Base-by-base conservation (phyloP, 2,888 invertebrate genomes). In the Ernsta delagoae region DNA sequence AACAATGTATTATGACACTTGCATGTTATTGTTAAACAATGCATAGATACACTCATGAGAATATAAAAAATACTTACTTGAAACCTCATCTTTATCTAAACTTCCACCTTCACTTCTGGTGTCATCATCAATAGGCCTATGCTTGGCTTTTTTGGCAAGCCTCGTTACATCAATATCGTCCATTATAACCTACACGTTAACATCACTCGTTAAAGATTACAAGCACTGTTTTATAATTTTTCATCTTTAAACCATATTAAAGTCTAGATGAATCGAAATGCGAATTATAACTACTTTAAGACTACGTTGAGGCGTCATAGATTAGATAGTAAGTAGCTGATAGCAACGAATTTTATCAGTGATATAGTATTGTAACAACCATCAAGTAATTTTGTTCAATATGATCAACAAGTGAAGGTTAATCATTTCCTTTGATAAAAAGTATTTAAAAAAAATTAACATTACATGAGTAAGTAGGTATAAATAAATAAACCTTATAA, bases 51-150 rank as follows among this genome's bases (percentile, higher is more conserved):
- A 31, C 3, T 31, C 31, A 31, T 31, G 31, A 31, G 31, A 31
- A 31, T 31, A 31, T 31, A 31, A 31, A 31, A 57, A 70, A 63
- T 16, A 90, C 91, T 91, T 83, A 91, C 90, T 79, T 72, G 76
- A 74, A 60, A 75, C 79, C 57, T 79, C 79, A 62, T 78, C 79
- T 66, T 76, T 80, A 72, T 91, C 90, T 81, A 90, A 70, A 69
- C 80, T 75, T 66, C 87, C 92, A 72, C 86, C 86, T 73, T 92
- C 92, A 78, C 93, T 93, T 75, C 78, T 86, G 6, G 89, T 91
- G 72, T 92, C 93, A 74, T 92, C 92, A 71, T 92, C 88, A 72
- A 92, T 85, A 59, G 92, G 92, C 68, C 92, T 85, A 68, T 83
- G 90, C 72, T 84, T 86, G 31, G 77, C 72, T 76, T 79, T 87